Base-by-base conservation (phyloP, 2,797 vertebrate species). In the Orestias chungarensis region DNA sequence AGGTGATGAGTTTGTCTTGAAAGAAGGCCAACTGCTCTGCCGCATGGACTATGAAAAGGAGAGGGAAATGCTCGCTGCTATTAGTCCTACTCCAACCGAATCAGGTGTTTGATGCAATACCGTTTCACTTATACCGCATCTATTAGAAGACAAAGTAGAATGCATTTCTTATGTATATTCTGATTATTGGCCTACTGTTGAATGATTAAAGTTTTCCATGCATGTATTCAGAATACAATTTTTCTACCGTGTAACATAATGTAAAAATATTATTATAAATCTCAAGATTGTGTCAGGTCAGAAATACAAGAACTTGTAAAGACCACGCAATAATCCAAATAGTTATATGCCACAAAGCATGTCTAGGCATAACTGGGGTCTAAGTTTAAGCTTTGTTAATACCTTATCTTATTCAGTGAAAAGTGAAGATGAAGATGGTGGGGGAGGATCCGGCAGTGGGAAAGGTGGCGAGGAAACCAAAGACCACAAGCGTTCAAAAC, bases 21-120 rank as follows among this genome's bases (percentile, higher is more conserved):
- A 97, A 77, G 96, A 97, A 82, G 96, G 96, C 59, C 96, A 97
- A 91, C 94, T 97, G 87, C 94, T 97, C 40, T 97, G 96, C 68
- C 95, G 96, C 70, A 94, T 95, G 4, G 96, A 97, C 94, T 97
- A 96, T 14, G 96, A 97, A 90, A 96, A 96, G 91, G 96, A 97
- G 92, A 93, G 94, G 79, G 96, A 97, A 86, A 96, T 97, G 96
- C 90, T 97, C 59, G 95, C 96, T 0, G 92, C 95, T 5, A 94
- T 96, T 85, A 97, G 96, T 77, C 95, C 96, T 0, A 94, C 95
- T 0, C 96, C 96, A 44, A 96, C 96, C 0, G 96, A 96, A 79
- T 96, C 96, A 40, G 95, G 96, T 97, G 91, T 29, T 71, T 66
- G 46, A 54, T 35, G n/a, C 0, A 35, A 66, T 23, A 15, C 17